Evolutionary conservation across 2,888 invertebrate species (phyloP).

Genomic region (Trachelus iudaicus): DNA sequence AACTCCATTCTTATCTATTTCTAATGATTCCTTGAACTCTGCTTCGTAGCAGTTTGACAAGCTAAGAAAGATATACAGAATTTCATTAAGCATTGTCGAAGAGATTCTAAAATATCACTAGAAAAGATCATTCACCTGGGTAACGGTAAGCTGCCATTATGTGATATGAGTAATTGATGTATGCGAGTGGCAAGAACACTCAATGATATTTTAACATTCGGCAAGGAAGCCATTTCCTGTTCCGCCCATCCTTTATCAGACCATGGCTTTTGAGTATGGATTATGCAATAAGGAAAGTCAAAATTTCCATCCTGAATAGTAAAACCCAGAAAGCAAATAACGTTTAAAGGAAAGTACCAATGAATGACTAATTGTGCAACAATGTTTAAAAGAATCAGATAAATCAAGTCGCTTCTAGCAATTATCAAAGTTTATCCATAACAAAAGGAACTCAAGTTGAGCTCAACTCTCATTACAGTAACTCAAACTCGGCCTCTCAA

Average conservation of each 20-base stretch:
- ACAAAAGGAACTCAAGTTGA: slow-evolving; percentile 40
- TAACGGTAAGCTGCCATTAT: slow-evolving; percentile 82
- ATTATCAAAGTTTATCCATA: slow-evolving; percentile 50
- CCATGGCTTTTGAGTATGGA: slow-evolving; percentile 73
- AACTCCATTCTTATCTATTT: slow-evolving; percentile 79
- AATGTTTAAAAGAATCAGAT: background rate
- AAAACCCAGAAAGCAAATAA: slow-evolving; percentile 17
- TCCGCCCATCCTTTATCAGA: slow-evolving; percentile 79
- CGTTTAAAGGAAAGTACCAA: background rate
- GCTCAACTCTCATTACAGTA: slow-evolving; percentile 48
- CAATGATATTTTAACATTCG: slow-evolving; percentile 71
- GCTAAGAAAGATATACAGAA: slow-evolving; percentile 65
- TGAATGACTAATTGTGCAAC: background rate
- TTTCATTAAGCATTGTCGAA: background rate
- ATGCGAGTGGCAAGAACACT: slow-evolving; percentile 74
- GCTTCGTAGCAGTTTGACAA: slow-evolving; percentile 85
- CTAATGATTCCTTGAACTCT: slow-evolving; percentile 73
- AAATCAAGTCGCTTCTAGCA: slow-evolving; percentile 39
- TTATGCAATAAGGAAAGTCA: slow-evolving; percentile 74
- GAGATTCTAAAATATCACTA: slow-evolving; percentile 27
- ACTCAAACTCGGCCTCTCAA: slow-evolving; percentile 59
- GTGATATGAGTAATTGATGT: slow-evolving; percentile 76
- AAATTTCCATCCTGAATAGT: slow-evolving; percentile 63
- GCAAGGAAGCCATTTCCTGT: slow-evolving; percentile 75
- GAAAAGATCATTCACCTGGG: slow-evolving; percentile 73